These are phyloP conservation scores for Mustela lutreola DNA, from an alignment of 2,113 vertebrate species.

Conservation along the genomic window DNA sequence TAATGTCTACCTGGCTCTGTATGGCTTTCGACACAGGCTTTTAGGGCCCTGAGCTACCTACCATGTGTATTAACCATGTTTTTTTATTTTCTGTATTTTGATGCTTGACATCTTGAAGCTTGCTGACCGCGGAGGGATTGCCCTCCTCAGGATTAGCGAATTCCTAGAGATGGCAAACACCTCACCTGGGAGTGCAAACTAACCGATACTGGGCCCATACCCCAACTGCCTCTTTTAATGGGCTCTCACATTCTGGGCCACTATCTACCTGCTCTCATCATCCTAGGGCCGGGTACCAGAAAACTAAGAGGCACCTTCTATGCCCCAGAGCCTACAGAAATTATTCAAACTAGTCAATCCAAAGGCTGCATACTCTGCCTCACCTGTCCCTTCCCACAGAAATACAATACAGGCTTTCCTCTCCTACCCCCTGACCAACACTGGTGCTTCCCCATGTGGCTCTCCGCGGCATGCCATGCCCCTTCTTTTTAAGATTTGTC, in stretches of 20 bases:
- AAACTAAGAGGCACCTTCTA: background rate
- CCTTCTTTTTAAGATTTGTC: background rate
- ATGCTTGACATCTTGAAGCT: background rate
- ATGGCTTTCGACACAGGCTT: background rate
- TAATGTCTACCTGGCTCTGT: background rate
- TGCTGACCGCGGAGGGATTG: background rate
- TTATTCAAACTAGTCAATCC: background rate
- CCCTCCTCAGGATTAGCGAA: background rate
- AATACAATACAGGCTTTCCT: background rate
- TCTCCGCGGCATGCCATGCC: fast-evolving
- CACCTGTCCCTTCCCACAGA: background rate
- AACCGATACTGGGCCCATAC: background rate
- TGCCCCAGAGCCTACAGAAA: background rate
- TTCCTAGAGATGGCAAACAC: background rate
- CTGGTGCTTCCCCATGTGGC: background rate
- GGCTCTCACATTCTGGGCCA: background rate
- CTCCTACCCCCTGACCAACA: fast-evolving
- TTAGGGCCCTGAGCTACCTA: background rate
- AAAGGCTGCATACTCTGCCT: background rate
- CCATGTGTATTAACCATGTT: background rate
- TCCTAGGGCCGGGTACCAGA: background rate
- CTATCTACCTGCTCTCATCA: background rate
- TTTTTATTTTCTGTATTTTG: slow-evolving; percentile 53
- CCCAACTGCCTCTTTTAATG: background rate
- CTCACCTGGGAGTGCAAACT: background rate